A percentile compares a stretch with the other conserved stretches of the same genome.
phyloP scores from a whole-genome alignment of 1,140 invertebrate species.

The Mylabris phalerata region DNA sequence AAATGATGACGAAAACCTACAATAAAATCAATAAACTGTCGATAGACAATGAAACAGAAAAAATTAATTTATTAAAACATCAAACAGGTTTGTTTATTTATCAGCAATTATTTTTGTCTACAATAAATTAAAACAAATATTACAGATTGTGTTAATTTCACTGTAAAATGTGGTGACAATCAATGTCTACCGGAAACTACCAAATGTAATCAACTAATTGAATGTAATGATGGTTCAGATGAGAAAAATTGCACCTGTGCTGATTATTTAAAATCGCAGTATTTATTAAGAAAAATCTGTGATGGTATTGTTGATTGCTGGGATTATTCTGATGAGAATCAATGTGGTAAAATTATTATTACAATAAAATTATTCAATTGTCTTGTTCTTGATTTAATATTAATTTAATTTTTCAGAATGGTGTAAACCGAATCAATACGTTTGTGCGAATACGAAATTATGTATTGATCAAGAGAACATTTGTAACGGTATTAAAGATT shows the following conservation, averaged over 20 bases:
- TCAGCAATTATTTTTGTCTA: too few relatives aligned
- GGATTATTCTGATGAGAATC: slow-evolving; percentile 72
- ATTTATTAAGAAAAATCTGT: slow-evolving; percentile 67
- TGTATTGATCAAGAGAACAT: slow-evolving; percentile 60
- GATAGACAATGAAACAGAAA: neutral
- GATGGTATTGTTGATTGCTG: slow-evolving; percentile 73
- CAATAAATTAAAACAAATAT: neutral
- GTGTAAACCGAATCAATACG: slow-evolving; percentile 65
- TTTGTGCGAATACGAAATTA: slow-evolving; percentile 63
- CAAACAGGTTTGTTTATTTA: too few relatives aligned
- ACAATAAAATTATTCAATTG: neutral
- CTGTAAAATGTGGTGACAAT: slow-evolving; percentile 54
- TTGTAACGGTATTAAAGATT: slow-evolving; percentile 71
- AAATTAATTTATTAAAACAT: too few relatives aligned
- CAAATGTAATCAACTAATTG: slow-evolving; percentile 66
- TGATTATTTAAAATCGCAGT: slow-evolving; percentile 64
- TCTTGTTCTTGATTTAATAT: neutral
- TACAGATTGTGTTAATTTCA: slow-evolving; percentile 46
- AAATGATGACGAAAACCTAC: slow-evolving; percentile 58
- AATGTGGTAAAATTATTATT: slow-evolving; percentile 56
- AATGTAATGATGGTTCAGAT: slow-evolving; percentile 66
- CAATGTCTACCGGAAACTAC: slow-evolving; percentile 60
- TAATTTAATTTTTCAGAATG: slow-evolving; percentile 52
- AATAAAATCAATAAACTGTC: slow-evolving; percentile 45
- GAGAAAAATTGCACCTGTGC: slow-evolving; percentile 69